phyloP scores from a whole-genome alignment of 2,888 invertebrate genomes.

The Cantharis flavilabris region DNA sequence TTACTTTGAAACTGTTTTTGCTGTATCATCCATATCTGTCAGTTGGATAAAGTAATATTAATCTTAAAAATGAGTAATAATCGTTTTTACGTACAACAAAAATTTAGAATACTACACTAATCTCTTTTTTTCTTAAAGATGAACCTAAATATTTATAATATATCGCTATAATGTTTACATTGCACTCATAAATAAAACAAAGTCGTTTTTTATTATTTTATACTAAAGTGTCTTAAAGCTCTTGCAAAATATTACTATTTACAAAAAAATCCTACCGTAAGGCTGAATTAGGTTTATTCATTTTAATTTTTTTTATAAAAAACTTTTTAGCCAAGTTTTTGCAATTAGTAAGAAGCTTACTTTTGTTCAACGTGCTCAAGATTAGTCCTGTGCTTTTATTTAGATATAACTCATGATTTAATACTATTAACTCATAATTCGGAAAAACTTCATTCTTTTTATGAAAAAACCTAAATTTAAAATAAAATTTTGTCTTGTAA shows the following conservation, averaged over 20 bases:
- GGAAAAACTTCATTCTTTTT: neutral
- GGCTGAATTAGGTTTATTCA: neutral
- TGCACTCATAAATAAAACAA: neutral
- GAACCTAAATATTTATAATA: neutral
- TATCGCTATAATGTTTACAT: neutral
- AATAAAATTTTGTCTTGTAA: too few relatives aligned
- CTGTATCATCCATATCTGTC: neutral
- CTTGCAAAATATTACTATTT: neutral
- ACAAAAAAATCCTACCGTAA: neutral
- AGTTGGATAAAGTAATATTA: neutral
- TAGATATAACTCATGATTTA: neutral
- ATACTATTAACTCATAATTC: neutral
- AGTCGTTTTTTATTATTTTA: neutral
- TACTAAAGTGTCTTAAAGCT: neutral
- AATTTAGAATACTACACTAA: neutral
- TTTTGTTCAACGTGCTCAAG: neutral
- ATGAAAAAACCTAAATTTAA: too few relatives aligned
- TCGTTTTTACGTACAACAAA: neutral
- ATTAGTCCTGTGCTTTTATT: neutral
- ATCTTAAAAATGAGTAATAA: neutral
- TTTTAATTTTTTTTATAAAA: neutral
- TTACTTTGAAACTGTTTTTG: neutral
- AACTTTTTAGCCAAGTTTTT: neutral
- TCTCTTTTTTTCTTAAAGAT: neutral
- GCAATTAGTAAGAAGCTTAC: neutral